A percentile compares a stretch with the other conserved stretches of the same genome.
Evolutionary conservation across 1,140 invertebrate species (phyloP).

Genomic region (Hyles euphorbiae): DNA sequence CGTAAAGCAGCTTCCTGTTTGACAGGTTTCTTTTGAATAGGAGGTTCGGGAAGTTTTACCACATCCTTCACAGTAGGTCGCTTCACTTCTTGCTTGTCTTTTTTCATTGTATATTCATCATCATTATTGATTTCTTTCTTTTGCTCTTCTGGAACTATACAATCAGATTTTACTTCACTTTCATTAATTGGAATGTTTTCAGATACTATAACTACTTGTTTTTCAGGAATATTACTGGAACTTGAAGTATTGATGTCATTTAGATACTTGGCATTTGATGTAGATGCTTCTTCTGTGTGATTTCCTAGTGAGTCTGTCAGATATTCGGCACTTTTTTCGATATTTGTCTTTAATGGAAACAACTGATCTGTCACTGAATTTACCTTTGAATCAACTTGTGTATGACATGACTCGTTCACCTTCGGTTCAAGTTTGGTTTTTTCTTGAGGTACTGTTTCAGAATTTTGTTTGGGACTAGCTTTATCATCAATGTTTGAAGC

Average conservation of each 20-base stretch:
- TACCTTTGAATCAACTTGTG: too few relatives aligned
- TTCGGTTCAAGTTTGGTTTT: neutral
- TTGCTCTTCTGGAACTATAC: constrained; percentile 19
- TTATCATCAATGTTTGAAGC: neutral
- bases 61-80: constrained; percentile 10
- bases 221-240: constrained; percentile 12
- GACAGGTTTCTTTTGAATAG: constrained; percentile 44
- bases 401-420: too few relatives aligned
- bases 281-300: neutral
- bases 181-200: constrained; percentile 41
- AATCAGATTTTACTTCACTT: constrained; percentile 14
- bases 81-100: constrained; percentile 21
- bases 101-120: constrained; percentile 29
- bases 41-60: constrained; percentile 12
- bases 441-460: neutral
- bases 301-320: neutral
- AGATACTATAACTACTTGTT: constrained; percentile 19
- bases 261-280: too few relatives aligned
- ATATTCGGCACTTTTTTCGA: too few relatives aligned
- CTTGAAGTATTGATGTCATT: neutral
- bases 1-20: constrained; percentile 74
- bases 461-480: neutral
- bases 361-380: too few relatives aligned
- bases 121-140: constrained; percentile 24
- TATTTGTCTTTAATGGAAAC: too few relatives aligned